Evolutionary conservation across 2,888 invertebrate genomes (phyloP), one percentile per base, ranked within the genome.

Genomic region (Ctenicera cuprea): DNA sequence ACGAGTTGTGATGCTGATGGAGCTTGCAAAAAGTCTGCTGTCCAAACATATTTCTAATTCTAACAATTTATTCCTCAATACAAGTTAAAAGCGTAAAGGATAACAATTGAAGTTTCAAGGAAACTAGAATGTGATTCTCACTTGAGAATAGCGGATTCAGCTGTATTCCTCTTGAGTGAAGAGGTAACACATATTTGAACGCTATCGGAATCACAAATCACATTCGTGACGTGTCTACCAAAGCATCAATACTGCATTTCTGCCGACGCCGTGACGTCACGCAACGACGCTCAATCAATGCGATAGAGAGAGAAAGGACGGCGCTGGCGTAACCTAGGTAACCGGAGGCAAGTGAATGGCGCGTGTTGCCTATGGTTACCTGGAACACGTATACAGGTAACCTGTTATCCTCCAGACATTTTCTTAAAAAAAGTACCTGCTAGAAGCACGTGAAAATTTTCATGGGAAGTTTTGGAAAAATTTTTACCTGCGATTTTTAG

Each of bases 121-220:
- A 57, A 43, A 11, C 26, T 37, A 18, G 50, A 26, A 66, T 52
- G 70, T 66, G 74, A 74, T 61, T 69, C 64, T 59, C 70, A 70
- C 65, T 70, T 30, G 52, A 74, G 66, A 74, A 67, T 71, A 66
- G 74, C 66, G 61, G 48, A 71, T 67, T 71, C 66, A 66, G 71
- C 66, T 37, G 62, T 67, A 54, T 71, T 52, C 57, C 69, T 69
- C 70, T 71, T 26, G 64, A 68, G 73, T 76, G 75, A 68, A 73
- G 71, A 73, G 72, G 75, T 76, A 76, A 74, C 77, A 76, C 75
- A 73, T 65, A 77, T 76, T 76, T 69, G 69, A 74, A 77, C 73
- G 77, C 59, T 73, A 76, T 77, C 75, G 61, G 77, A 77, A 77
- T 77, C 72, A 71, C 77, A 77, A 77, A 77, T 77, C 73, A 77